Conservation (phyloP, 1,140 invertebrate genomes). For the Ceratosolen solmsi region DNA sequence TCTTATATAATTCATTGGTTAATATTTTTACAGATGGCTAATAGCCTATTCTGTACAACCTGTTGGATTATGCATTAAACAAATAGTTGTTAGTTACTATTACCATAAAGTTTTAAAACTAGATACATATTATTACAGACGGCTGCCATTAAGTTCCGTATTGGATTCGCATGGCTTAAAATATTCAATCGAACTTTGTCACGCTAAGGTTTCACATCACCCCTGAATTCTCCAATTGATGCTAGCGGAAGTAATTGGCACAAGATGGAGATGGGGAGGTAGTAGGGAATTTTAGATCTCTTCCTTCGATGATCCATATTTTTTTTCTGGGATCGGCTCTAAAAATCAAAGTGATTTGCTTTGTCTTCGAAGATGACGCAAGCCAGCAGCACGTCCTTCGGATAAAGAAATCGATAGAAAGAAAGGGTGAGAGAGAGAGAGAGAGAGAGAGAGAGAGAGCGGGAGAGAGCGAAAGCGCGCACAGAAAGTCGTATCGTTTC, state of each 20-base stretch:
- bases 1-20: too few relatives aligned
- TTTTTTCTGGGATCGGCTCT: conserved; percentile 5
- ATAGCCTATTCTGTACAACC: too few relatives aligned
- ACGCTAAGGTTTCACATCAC: background rate
- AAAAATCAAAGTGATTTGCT: conserved; percentile 48
- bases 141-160: too few relatives aligned
- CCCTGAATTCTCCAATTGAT: background rate
- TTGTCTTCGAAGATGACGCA: conserved; percentile 40
- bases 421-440: conserved; percentile 4
- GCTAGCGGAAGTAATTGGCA: background rate
- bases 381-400: background rate
- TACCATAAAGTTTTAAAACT: too few relatives aligned
- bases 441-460: conserved; percentile 30
- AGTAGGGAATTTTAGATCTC: background rate
- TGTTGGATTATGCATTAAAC: too few relatives aligned
- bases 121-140: too few relatives aligned
- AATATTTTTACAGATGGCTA: too few relatives aligned
- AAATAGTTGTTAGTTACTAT: too few relatives aligned
- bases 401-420: background rate
- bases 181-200: conserved; percentile 36
- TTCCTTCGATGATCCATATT: background rate
- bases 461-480: background rate
- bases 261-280: background rate
- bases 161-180: background rate
- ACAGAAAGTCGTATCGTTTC: conserved; percentile 12